phyloP scores from a whole-genome alignment of 2,797 vertebrate species.

The Myioborus melanocephalus region DNA sequence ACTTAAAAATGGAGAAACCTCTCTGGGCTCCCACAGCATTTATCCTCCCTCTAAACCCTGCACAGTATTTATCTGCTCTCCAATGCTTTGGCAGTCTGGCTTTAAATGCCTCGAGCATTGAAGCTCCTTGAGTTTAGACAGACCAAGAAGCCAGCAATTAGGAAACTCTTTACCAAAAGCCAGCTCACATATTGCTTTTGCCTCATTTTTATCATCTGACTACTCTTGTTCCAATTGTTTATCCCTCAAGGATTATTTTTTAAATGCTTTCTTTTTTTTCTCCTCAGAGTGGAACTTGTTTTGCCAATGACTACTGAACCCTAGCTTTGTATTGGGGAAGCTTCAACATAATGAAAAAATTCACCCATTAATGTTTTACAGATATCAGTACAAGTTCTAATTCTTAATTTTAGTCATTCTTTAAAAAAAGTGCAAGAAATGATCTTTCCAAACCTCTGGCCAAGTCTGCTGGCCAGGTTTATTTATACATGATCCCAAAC shows the following conservation, averaged over 20 bases:
- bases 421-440: neutral
- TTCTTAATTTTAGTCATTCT: conserved; percentile 31
- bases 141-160: neutral
- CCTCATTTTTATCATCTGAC: neutral
- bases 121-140: neutral
- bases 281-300: neutral
- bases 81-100: neutral
- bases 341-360: neutral
- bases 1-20: neutral
- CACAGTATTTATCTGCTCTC: neutral
- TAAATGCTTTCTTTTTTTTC: neutral
- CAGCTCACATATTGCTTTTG: conserved; percentile 2
- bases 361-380: neutral
- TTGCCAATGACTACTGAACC: neutral
- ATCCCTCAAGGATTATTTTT: neutral
- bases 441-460: conserved; percentile 35
- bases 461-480: conserved; percentile 36
- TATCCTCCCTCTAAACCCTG: neutral
- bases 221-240: conserved; percentile 10
- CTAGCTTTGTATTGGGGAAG: neutral
- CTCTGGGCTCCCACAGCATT: neutral
- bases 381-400: neutral
- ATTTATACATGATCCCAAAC: conserved; percentile 57
- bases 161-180: neutral
- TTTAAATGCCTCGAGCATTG: neutral